Percentiles rank a stretch among this genome's conserved stretches.
These are phyloP conservation scores for Psittacula cyanocephala DNA, from an alignment of 2,113 vertebrate genomes.

Conservation along the genomic window DNA sequence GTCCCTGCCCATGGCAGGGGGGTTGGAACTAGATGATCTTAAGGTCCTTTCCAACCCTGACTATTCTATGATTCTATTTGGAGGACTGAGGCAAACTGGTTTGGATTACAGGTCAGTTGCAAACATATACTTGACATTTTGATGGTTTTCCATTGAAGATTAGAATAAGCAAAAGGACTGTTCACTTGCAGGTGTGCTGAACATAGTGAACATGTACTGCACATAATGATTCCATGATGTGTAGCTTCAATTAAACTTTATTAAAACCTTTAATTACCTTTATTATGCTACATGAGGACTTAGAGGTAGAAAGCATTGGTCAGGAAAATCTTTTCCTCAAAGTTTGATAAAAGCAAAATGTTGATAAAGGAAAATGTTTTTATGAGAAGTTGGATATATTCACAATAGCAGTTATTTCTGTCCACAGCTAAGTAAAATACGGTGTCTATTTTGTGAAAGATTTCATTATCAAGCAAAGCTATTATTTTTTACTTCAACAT, in stretches of 20 bases:
- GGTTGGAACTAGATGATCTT: too few relatives aligned
- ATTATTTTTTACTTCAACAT: slow-evolving; percentile 1
- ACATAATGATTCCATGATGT: background rate
- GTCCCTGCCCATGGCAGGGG: too few relatives aligned
- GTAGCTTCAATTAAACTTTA: background rate
- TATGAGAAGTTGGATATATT: background rate
- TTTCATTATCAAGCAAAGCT: background rate
- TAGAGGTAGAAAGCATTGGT: background rate
- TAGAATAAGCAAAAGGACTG: background rate
- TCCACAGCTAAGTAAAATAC: background rate
- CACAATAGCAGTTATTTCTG: background rate
- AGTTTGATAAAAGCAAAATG: background rate
- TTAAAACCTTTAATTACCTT: background rate
- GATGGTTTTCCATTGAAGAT: background rate
- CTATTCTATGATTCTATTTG: background rate
- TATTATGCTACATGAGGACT: background rate
- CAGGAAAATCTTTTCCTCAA: background rate
- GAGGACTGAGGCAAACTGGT: background rate
- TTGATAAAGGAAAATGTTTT: background rate
- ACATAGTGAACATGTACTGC: background rate
- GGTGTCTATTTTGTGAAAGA: background rate
- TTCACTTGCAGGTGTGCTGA: background rate
- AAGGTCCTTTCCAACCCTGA: too few relatives aligned
- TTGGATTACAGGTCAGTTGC: background rate
- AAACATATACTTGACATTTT: background rate